Base-by-base conservation (phyloP, 92 coral and sea anemone species). In the Porites divaricata region DNA sequence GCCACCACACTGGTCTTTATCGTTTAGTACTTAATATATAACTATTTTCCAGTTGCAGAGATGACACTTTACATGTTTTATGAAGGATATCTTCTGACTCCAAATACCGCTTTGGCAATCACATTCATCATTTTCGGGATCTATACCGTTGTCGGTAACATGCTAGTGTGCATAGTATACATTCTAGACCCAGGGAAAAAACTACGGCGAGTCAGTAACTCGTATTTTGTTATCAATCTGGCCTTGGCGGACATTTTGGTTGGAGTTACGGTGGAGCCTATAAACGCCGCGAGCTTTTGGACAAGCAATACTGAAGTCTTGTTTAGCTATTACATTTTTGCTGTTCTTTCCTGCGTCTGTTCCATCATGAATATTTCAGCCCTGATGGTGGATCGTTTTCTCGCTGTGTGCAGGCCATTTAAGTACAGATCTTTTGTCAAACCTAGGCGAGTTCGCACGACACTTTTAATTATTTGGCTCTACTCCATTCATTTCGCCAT, bases 351-450 rank as follows among this genome's bases (percentile, higher is more conserved):
- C 0, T 94, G 98, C 78, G 93, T 94, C 67, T 91, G 95, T 21
- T 94, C 98, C 11, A 94, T 94, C 26, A 87, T 89, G 23, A 89
- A 89, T 52, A 94, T 94, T 45, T 84, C 95, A 0, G 92, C 98
- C 0, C 24, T 94, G 15, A 94, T 94, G 98, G 80, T 89, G 50
- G 98, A 94, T 67, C 77, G 98, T 20, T 92, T 83, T 71, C 75
- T 94, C n/a, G 98, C 98, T 1, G 95, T 94, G 26, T 84, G 93
- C 24, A 87, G 91, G 72, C 98, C 98, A 9, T 94, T 94, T 62
- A 67, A 81, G 59, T 94, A 94, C 48, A 85, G 94, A 17, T 77
- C 80, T 2, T 77, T 92, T 2, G 93, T 91, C 6, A 83, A 91
- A 23, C 81, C 88, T 0, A 66, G 50, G 23, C 83, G 95, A 53